These are phyloP conservation scores for Irena cyanogastra DNA, from an alignment of 2,113 vertebrate species.

Conservation along the genomic window DNA sequence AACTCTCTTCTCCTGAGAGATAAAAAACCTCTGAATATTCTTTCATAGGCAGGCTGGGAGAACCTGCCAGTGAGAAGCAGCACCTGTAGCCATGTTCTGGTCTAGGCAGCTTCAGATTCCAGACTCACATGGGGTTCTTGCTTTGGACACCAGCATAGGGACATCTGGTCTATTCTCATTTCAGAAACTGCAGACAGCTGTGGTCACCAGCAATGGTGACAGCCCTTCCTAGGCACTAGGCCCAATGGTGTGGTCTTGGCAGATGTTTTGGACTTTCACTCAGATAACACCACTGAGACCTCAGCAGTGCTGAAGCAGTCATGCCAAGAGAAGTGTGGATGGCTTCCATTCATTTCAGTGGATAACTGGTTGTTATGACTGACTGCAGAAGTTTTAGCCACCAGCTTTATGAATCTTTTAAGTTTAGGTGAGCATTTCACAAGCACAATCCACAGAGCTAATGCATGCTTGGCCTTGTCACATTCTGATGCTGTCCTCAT, in stretches of 20 bases:
- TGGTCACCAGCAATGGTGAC: not conserved
- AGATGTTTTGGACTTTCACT: not conserved
- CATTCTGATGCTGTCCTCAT: not conserved
- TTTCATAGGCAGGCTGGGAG: not conserved
- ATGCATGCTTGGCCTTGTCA: not conserved
- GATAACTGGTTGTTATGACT: not conserved
- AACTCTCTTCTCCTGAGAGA: not conserved
- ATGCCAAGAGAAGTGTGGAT: not conserved
- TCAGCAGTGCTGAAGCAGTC: not conserved
- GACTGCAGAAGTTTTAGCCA: not conserved
- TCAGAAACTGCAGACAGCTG: not conserved
- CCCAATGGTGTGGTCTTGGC: not conserved
- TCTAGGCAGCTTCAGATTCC: not conserved
- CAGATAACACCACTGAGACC: not conserved
- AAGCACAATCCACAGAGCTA: not conserved
- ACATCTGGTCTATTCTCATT: not conserved
- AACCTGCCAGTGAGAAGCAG: not conserved
- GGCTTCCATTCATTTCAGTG: not conserved
- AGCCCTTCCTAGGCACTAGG: not conserved
- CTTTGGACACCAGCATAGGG: not conserved
- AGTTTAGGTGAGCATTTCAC: not conserved
- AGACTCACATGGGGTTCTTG: not conserved
- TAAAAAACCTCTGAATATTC: not conserved
- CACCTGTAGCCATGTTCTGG: not conserved
- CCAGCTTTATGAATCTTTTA: not conserved